These are phyloP conservation scores for Apocrypta bakeri DNA, from an alignment of 1,140 invertebrate species.

Conservation along the genomic window DNA sequence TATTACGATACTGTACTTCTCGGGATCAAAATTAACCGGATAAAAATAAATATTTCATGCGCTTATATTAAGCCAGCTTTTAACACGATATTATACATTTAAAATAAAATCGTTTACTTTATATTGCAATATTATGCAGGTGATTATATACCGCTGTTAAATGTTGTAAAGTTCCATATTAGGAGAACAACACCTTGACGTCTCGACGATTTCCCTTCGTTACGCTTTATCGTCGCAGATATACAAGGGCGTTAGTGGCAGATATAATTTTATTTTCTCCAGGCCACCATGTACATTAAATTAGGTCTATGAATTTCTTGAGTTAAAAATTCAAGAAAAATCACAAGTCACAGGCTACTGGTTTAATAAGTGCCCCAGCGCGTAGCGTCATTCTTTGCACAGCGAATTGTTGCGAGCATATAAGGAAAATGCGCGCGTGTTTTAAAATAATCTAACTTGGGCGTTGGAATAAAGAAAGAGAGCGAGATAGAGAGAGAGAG, in stretches of 20 bases:
- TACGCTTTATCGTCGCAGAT: conserved; percentile 25
- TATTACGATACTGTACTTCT: too few species aligned
- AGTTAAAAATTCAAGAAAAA: conserved; percentile 13
- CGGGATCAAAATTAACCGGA: neutral
- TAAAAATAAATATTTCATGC: conserved; percentile 6
- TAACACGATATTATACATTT: neutral
- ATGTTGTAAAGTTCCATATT: neutral
- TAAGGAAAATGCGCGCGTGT: neutral
- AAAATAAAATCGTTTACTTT: neutral
- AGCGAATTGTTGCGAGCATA: neutral
- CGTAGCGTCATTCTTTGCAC: neutral
- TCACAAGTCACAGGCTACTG: neutral
- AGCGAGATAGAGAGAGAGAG: neutral
- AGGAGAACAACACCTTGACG: neutral
- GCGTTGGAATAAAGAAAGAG: conserved; percentile 31
- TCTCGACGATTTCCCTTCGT: neutral
- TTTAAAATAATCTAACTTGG: neutral
- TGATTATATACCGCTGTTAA: neutral
- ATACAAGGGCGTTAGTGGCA: neutral
- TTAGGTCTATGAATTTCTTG: conserved; percentile 6
- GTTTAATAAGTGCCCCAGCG: neutral
- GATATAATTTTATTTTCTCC: conserved; percentile 12
- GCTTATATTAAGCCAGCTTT: neutral
- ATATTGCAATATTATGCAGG: neutral
- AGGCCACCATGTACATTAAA: neutral